Evolutionary conservation across 2,797 vertebrate genomes (phyloP).

Genomic region (Smutsia temminckii): DNA sequence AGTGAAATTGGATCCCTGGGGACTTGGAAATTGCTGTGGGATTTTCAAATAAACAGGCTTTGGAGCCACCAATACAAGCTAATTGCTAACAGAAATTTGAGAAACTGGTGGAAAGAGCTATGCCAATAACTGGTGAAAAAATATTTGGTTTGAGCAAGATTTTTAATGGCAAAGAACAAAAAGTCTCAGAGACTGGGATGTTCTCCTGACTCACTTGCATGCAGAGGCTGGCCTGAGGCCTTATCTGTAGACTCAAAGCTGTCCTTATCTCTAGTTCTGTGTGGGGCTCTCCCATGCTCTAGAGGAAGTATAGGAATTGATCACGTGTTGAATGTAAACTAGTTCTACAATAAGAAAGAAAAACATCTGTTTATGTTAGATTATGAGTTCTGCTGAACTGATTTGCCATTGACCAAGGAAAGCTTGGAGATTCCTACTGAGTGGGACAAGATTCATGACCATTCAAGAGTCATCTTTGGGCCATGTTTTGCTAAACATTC

Average conservation of each 20-base stretch:
- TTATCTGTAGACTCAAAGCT: not conserved
- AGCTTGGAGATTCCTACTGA: not conserved
- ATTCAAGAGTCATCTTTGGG: not conserved
- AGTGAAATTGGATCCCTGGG: conserved; percentile 20
- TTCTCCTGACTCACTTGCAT: not conserved
- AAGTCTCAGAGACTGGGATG: not conserved
- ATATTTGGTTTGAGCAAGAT: not conserved
- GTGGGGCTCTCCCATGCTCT: not conserved
- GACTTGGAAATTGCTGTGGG: conserved; percentile 34
- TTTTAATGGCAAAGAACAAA: conserved; percentile 29
- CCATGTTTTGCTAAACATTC: not conserved
- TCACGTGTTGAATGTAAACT: not conserved
- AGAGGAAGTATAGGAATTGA: not conserved
- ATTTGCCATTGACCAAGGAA: not conserved
- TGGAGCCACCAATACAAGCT: not conserved
- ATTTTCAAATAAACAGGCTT: conserved; percentile 53
- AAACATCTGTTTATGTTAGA: not conserved
- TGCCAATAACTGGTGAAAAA: not conserved
- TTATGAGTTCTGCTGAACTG: not conserved
- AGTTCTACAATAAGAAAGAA: not conserved
- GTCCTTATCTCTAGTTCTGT: not conserved
- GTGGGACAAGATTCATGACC: not conserved
- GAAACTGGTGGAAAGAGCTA: not conserved
- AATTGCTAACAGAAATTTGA: conserved; percentile 52
- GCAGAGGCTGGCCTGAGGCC: not conserved